Percentiles rank a stretch among this genome's conserved stretches.
These are phyloP conservation scores for Thyatira batis DNA, from an alignment of 2,888 invertebrate genomes.

Conservation along the genomic window DNA sequence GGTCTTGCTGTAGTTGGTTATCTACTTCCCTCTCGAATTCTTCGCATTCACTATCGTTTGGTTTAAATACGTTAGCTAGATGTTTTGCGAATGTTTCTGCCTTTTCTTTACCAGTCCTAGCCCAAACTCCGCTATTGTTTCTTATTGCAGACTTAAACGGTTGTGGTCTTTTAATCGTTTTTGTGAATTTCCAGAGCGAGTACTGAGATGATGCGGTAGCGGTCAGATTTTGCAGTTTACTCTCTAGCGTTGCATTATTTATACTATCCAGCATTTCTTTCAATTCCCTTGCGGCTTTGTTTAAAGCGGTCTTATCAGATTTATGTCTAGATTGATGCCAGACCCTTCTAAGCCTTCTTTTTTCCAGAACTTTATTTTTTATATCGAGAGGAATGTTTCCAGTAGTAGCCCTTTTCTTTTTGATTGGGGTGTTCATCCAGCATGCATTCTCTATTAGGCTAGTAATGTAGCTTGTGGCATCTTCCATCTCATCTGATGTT, in stretches of 20 bases:
- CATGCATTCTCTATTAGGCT: constrained; percentile 10
- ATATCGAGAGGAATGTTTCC: background rate
- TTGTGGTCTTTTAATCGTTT: background rate
- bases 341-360: background rate
- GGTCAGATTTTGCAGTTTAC: background rate
- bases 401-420: background rate
- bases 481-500: constrained; percentile 9
- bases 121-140: background rate
- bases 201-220: background rate
- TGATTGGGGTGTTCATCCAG: constrained; percentile 8
- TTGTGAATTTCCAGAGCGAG: background rate
- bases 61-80: background rate
- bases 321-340: constrained; percentile 3
- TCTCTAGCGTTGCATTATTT: too few relatives aligned
- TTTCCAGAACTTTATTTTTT: too few relatives aligned
- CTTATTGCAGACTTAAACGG: background rate
- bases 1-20: background rate
- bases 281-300: too few relatives aligned
- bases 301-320: constrained; percentile 1
- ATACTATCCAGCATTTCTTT: too few relatives aligned
- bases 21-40: background rate
- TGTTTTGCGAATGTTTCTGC: background rate
- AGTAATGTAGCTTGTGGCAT: constrained; percentile 6
- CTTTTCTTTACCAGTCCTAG: background rate
- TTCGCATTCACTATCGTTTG: too few relatives aligned